phyloP scores from a whole-genome alignment of 2,797 vertebrate genomes.

The Myotis pilosus region DNA sequence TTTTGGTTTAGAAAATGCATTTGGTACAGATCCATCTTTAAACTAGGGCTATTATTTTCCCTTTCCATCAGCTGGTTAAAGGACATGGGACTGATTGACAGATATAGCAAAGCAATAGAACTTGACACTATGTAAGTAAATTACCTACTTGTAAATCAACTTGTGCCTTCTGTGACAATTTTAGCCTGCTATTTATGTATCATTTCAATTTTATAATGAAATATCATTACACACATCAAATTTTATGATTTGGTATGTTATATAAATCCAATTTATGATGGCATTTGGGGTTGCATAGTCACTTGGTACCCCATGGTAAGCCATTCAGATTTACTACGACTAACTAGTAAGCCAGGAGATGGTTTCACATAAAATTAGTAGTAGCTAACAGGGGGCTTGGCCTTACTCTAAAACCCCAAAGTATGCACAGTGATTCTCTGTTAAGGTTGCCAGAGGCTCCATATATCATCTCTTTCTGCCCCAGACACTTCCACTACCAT shows the following conservation, averaged over 20 bases:
- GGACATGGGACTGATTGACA: not conserved
- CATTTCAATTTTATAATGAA: not conserved
- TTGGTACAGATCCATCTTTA: not conserved
- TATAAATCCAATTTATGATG: not conserved
- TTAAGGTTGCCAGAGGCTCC: not conserved
- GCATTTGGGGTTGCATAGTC: not conserved
- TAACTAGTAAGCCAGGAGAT: not conserved
- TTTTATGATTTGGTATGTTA: not conserved
- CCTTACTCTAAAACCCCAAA: not conserved
- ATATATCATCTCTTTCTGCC: not conserved
- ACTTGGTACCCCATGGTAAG: not conserved
- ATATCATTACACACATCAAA: not conserved
- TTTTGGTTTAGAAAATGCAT: not conserved
- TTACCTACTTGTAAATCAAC: not conserved
- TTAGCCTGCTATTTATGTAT: not conserved
- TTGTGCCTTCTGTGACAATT: not conserved
- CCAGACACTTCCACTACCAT: not conserved
- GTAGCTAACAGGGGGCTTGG: not conserved
- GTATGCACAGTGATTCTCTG: not conserved
- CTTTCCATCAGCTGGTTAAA: not conserved
- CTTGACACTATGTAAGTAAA: not conserved
- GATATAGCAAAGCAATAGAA: not conserved
- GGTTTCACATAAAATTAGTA: not conserved
- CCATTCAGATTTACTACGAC: not conserved
- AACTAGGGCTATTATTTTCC: not conserved